Evolutionary conservation across 2,888 invertebrate species (phyloP), one percentile per base, ranked within the genome.

Genomic region (Phengaris alcon): DNA sequence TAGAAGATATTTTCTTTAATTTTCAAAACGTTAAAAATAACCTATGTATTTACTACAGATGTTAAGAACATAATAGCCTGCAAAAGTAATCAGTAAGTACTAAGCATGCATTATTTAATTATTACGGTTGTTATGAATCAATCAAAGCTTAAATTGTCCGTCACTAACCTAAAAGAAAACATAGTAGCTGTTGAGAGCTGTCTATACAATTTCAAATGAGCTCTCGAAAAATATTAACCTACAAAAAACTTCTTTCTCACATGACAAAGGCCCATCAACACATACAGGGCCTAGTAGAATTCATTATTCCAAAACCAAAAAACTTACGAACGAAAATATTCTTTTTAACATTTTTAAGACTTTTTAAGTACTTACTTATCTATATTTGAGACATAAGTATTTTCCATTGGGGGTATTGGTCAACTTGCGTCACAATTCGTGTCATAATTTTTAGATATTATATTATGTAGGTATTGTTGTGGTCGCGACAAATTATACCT

Each of bases 91-190:
- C 35, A 35, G 35, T 35, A 35, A 1, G n/a, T n/a, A 22, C 8
- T 12, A 12, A n/a, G 22, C n/a, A 64, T 64, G 64, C 35, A 64
- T 64, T 64, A 12, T 35, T 64, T 12, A 64, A 64, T 64, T 64
- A 64, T 35, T 64, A 64, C 64, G 64, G 64, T 64, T 64, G 64
- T 64, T 35, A 35, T 35, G 12, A 64, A 22, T 13, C 64, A 64
- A 35, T 64, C 64, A 64, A 64, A 64, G 12, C 64, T 64, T 22
- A 64, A 64, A 64, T 64, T 64, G 35, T 64, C 64, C 13, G 64
- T 64, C 64, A 44, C 35, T 64, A 52, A 12, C 12, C 52, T 12
- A 12, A 44, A 64, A 59, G 10, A 59, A 44, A 35, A 64, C 35
- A 64, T 48, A 12, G 12, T 64, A 64, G 22, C 59, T 64, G 59